These are phyloP conservation scores for Hypsibius dujardini DNA, from an alignment of 1,140 invertebrate species.

Conservation along the genomic window DNA sequence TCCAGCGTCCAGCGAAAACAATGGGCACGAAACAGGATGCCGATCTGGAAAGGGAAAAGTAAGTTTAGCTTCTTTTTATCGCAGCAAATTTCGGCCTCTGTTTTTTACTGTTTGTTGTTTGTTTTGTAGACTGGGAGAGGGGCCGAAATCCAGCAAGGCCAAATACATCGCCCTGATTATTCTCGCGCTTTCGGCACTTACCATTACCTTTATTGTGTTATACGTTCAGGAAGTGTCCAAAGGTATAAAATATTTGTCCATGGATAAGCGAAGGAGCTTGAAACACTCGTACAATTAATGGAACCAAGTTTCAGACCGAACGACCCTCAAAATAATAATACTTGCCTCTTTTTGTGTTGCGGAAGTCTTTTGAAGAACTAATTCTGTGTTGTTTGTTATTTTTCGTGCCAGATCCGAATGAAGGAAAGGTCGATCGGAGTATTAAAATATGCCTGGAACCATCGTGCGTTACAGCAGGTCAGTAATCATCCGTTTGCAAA, in stretches of 20 bases:
- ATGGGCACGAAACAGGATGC: no score
- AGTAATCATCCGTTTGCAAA: not conserved
- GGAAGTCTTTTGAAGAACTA: not conserved
- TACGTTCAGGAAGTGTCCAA: not conserved
- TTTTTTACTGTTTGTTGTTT: no score
- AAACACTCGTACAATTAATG: no score
- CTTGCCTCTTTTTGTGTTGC: not conserved
- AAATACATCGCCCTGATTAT: not conserved
- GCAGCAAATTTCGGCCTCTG: no score
- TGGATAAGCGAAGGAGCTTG: no score
- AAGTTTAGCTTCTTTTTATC: no score
- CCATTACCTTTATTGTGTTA: conserved; percentile 1
- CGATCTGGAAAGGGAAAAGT: no score
- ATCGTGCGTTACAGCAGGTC: not conserved
- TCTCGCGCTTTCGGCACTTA: not conserved
- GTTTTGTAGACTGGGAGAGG: no score
- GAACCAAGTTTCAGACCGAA: no score
- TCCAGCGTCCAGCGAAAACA: no score
- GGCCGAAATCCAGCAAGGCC: not conserved
- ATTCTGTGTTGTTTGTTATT: not conserved
- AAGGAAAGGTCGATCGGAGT: conserved; percentile 4
- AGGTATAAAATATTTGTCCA: no score
- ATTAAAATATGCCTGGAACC: not conserved
- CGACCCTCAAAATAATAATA: no score
- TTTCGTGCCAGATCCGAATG: conserved; percentile 1